Evolutionary conservation across 2,113 vertebrate species (phyloP).

Genomic region (Cnemophilus loriae): DNA sequence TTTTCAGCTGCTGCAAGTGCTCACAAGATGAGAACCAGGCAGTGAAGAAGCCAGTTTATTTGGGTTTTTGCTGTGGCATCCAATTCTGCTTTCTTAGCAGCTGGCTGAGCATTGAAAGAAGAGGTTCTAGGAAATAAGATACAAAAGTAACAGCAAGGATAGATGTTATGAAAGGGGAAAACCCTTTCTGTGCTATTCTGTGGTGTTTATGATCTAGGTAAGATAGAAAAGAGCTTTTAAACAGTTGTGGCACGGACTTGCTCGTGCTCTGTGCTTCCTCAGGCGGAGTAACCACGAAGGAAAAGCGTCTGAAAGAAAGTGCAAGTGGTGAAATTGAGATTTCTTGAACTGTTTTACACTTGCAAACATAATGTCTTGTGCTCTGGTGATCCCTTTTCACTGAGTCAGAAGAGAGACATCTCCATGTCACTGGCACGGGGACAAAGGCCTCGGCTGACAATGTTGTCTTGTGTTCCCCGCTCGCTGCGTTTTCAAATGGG

Average conservation of each 20-base stretch:
- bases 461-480: conserved; percentile 44
- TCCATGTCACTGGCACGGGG: conserved; percentile 52
- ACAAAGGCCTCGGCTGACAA: conserved; percentile 34
- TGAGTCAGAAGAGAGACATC: conserved; percentile 68
- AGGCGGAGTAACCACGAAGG: neutral
- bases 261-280: neutral
- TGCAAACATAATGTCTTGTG: neutral
- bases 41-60: neutral
- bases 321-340: neutral
- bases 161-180: neutral
- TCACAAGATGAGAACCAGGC: neutral
- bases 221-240: neutral
- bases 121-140: neutral
- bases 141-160: neutral
- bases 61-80: neutral
- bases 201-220: neutral
- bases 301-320: neutral
- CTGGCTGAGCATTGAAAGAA: neutral
- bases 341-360: neutral
- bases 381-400: conserved; percentile 22
- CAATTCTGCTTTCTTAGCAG: neutral
- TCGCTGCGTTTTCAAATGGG: neutral
- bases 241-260: neutral
- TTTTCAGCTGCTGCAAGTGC: neutral
- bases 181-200: neutral